Evolutionary conservation across 1,140 invertebrate genomes (phyloP).

Genomic region (Trinorchestia longiramus): DNA sequence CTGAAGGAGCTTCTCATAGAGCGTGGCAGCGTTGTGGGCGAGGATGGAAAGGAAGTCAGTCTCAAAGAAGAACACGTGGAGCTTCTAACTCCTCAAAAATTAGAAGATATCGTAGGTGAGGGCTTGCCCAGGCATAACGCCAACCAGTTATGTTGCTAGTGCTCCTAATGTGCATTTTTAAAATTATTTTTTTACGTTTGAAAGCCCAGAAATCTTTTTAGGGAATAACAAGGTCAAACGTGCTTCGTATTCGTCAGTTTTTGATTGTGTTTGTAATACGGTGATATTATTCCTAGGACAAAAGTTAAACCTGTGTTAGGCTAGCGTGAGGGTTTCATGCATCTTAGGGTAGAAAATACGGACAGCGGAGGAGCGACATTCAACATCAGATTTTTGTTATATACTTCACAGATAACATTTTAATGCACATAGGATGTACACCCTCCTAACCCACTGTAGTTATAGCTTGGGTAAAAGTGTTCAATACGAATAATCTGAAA

Average conservation of each 20-base stretch:
- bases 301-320: not conserved
- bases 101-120: constrained; percentile 24
- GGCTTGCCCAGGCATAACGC: not conserved
- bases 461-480: not conserved
- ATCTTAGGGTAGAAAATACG: not conserved
- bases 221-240: not conserved
- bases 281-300: not conserved
- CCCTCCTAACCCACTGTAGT: not conserved
- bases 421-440: not conserved
- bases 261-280: not conserved
- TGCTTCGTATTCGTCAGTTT: not conserved
- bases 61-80: not conserved
- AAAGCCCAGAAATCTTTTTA: no score
- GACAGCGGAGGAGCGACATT: not conserved
- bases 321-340: not conserved
- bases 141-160: not conserved
- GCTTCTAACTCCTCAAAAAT: not conserved
- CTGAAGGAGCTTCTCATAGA: not conserved
- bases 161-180: not conserved
- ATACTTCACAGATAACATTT: no score
- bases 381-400: no score
- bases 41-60: constrained; percentile 4
- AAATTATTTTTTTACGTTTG: no score
- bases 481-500: not conserved
- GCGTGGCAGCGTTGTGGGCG: not conserved